Conservation (phyloP, 2,113 vertebrate species). For the Cheirogaleus medius region DNA sequence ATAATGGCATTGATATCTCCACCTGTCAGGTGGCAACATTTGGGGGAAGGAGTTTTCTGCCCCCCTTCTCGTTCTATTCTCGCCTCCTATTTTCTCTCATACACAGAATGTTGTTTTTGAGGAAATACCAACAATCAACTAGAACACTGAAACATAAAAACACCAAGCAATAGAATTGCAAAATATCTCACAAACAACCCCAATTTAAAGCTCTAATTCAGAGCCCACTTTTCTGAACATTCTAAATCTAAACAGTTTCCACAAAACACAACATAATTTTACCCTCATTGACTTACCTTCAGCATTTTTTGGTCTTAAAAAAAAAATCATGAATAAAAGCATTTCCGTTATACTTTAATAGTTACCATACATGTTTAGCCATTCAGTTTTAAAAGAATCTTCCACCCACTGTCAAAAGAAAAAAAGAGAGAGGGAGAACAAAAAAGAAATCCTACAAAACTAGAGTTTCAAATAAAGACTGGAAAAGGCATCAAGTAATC, state of each 20-base stretch:
- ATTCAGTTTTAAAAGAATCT: slow-evolving; percentile 53
- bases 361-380: slow-evolving; percentile 30
- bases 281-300: slow-evolving; percentile 74
- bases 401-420: slow-evolving; percentile 58
- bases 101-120: neutral
- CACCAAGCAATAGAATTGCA: slow-evolving; percentile 8
- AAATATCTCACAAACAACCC: slow-evolving; percentile 28
- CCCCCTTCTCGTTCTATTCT: neutral
- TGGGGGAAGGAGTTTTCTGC: neutral
- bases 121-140: neutral
- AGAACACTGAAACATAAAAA: slow-evolving; percentile 39
- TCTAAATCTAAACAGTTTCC: slow-evolving; percentile 40
- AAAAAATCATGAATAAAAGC: neutral
- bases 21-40: neutral
- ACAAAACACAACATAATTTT: neutral
- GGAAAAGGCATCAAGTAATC: slow-evolving; percentile 85
- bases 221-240: slow-evolving; percentile 22
- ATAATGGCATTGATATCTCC: neutral
- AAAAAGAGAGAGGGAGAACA: neutral
- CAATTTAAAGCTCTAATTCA: slow-evolving; percentile 53
- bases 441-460: slow-evolving; percentile 63
- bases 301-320: slow-evolving; percentile 43
- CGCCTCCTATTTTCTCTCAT: neutral
- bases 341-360: slow-evolving; percentile 23
- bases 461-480: slow-evolving; percentile 79